Percentiles rank a stretch among this genome's conserved stretches.
Conservation (phyloP, 2,888 invertebrate genomes). For the Idaea biselata region DNA sequence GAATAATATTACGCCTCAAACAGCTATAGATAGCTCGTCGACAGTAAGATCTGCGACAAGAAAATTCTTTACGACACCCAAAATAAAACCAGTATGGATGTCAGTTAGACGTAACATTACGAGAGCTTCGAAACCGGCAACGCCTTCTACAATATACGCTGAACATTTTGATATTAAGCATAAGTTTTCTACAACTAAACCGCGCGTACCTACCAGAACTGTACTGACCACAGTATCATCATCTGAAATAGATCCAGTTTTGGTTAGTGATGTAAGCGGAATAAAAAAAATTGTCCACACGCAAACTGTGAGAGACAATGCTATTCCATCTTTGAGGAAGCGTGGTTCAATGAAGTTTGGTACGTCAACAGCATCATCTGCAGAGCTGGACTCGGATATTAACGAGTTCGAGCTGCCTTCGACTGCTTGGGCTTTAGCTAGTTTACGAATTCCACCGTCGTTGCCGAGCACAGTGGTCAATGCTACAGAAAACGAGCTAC, state of each 20-base stretch:
- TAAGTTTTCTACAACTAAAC: slow-evolving; percentile 46
- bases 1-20: slow-evolving; percentile 61
- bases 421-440: slow-evolving; percentile 77
- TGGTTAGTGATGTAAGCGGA: slow-evolving; percentile 63
- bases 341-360: slow-evolving; percentile 73
- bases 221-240: slow-evolving; percentile 66
- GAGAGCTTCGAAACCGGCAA: slow-evolving; percentile 43
- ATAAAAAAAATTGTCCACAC: slow-evolving; percentile 65
- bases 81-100: slow-evolving; percentile 67
- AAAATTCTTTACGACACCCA: slow-evolving; percentile 69
- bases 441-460: slow-evolving; percentile 65
- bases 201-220: slow-evolving; percentile 44
- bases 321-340: slow-evolving; percentile 72
- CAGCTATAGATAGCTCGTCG: slow-evolving; percentile 43
- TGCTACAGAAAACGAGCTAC: slow-evolving; percentile 66
- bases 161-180: slow-evolving; percentile 69
- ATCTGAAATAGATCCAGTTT: slow-evolving; percentile 74
- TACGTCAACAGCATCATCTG: slow-evolving; percentile 51
- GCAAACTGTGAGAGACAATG: slow-evolving; percentile 67
- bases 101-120: slow-evolving; percentile 62
- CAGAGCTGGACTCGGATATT: slow-evolving; percentile 45
- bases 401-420: slow-evolving; percentile 71
- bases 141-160: slow-evolving; percentile 65
- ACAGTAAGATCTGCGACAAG: slow-evolving; percentile 50
- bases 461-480: slow-evolving; percentile 43